phyloP scores from a whole-genome alignment of 2,797 vertebrate genomes.

The Acanthiza pusilla region DNA sequence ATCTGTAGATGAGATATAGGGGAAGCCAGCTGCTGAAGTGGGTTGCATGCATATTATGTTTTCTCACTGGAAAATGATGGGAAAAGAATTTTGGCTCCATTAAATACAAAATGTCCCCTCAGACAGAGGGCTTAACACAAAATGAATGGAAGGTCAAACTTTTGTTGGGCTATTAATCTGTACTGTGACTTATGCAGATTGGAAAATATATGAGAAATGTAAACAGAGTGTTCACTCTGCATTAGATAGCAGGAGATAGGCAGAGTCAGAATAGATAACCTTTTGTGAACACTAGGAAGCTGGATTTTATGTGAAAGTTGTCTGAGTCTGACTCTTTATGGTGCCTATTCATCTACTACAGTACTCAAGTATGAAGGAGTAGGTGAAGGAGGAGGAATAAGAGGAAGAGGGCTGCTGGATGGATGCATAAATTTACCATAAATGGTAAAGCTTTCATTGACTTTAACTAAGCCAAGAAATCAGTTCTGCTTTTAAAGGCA shows the following conservation, averaged over 20 bases:
- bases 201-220: slow-evolving; percentile 61
- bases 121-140: slow-evolving; percentile 46
- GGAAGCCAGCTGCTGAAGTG: not conserved
- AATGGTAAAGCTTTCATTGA: slow-evolving; percentile 13
- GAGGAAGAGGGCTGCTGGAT: not conserved
- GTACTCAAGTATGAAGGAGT: not conserved
- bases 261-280: slow-evolving; percentile 63
- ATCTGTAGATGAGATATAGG: not conserved
- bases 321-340: slow-evolving; percentile 46
- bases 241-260: slow-evolving; percentile 69
- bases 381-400: not conserved
- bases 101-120: slow-evolving; percentile 25
- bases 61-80: slow-evolving; percentile 1
- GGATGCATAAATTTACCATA: slow-evolving; percentile 31
- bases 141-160: slow-evolving; percentile 62
- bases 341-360: slow-evolving; percentile 60
- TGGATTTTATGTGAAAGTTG: slow-evolving; percentile 69
- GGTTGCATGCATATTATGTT: not conserved
- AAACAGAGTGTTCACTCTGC: slow-evolving; percentile 64
- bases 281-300: slow-evolving; percentile 62
- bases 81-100: slow-evolving; percentile 57
- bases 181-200: slow-evolving; percentile 60
- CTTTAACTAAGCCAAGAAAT: slow-evolving; percentile 17
- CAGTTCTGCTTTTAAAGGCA: slow-evolving; percentile 55
- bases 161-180: slow-evolving; percentile 61